Evolutionary conservation across 2,113 vertebrate genomes (phyloP), one percentile per base, ranked within the genome.

Genomic region (Malurus melanocephalus): DNA sequence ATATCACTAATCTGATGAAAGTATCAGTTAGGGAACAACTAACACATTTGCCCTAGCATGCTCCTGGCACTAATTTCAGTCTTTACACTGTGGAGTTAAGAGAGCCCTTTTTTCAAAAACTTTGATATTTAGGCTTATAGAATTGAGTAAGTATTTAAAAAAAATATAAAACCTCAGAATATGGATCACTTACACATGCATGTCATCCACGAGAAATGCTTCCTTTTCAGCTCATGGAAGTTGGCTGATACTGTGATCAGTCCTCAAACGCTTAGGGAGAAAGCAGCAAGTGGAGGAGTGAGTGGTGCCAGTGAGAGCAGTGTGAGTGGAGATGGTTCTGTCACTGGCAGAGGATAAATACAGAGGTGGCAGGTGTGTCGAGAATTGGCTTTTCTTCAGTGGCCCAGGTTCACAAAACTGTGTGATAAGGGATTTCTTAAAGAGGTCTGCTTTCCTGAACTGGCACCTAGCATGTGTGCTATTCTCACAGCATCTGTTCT

Each of bases 111-210:
- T 74, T 49, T 8, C 3, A 43, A 75, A 56, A 68, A 30, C 6
- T 4, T 33, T 80, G 20, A 42, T 30, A 19, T 89, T 75, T 22
- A 59, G 53, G 49, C 38, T 82, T 83, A 43, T 16, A 61, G 83
- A 45, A 40, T 9, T 6, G 18, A 55, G 16, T 28, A 8, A 48
- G 26, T 43, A 23, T 46, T 60, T 3, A 62, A 55, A 62, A 62
- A 35, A 27, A 24, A n/a, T 38, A 38, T 38, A 18, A 27, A 48
- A 51, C 13, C 33, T 40, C 43, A 51, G 51, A 18, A 8, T 72
- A 30, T 33, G 19, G 67, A 33, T 72, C 11, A 32, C 30, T 68
- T 64, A 21, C 0, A 2, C 6, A 0, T 14, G 11, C 24, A 1
- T 62, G 10, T 42, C 10, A 16, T 21, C 22, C 6, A 55, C 4